A percentile compares a stretch with the other conserved stretches of the same genome.
phyloP scores from a whole-genome alignment of 2,797 vertebrate genomes.

The Otolemur crassicaudatus region DNA sequence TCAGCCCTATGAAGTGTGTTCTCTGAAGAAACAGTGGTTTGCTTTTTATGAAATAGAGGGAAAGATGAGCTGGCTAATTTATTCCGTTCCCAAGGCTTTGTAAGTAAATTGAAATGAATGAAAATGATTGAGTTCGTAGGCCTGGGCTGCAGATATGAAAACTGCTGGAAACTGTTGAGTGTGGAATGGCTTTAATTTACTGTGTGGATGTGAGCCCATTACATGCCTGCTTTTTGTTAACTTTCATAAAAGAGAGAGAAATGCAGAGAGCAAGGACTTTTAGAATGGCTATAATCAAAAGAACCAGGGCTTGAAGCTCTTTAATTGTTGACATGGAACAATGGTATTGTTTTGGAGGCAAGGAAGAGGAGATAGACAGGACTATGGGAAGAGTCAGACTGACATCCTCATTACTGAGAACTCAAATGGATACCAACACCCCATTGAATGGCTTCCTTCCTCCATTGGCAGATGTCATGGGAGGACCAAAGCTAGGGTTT shows the following conservation, averaged over 20 bases:
- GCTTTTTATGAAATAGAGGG: constrained; percentile 53
- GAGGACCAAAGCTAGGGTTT: not conserved
- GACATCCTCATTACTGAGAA: not conserved
- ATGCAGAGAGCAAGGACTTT: constrained; percentile 62
- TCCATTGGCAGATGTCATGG: not conserved
- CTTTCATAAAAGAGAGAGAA: constrained; percentile 71
- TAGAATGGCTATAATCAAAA: constrained; percentile 56
- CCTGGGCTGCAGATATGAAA: constrained; percentile 67
- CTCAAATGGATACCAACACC: not conserved
- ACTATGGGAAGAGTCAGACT: not conserved
- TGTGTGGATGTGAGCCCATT: not conserved
- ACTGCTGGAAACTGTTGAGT: constrained; percentile 62
- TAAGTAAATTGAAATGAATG: constrained; percentile 71
- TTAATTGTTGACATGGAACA: constrained; percentile 61
- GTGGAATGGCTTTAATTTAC: constrained; percentile 74
- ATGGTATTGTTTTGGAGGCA: constrained; percentile 65
- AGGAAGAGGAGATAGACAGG: not conserved
- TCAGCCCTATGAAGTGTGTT: not conserved
- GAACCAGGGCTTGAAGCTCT: constrained; percentile 47
- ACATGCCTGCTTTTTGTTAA: constrained; percentile 70
- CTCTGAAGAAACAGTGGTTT: constrained; percentile 61
- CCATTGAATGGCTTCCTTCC: not conserved
- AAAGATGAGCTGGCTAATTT: constrained; percentile 61
- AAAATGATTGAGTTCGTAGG: constrained; percentile 58
- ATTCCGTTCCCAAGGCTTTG: constrained; percentile 35